Conservation (phyloP, 1,140 invertebrate species). For the Drosophila kohkoa region DNA sequence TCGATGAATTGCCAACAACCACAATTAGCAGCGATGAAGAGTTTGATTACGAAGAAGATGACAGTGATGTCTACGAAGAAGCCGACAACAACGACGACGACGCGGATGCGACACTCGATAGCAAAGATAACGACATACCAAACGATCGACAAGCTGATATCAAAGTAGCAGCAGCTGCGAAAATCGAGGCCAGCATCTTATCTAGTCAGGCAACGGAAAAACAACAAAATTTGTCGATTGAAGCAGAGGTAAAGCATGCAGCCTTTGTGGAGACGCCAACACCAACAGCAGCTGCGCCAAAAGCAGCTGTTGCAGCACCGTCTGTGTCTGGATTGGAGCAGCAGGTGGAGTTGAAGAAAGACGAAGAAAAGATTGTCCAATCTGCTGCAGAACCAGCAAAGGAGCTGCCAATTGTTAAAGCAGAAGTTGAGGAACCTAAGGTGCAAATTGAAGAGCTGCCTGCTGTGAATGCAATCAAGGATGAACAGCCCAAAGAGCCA, state of each 20-base stretch:
- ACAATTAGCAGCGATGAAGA: conserved; percentile 22
- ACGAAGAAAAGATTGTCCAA: not conserved
- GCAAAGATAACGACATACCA: conserved; percentile 38
- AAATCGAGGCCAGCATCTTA: conserved; percentile 5
- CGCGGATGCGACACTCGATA: conserved; percentile 40
- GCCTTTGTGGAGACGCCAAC: not conserved
- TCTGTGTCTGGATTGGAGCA: not conserved
- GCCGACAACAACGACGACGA: conserved; percentile 40
- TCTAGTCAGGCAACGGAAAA: conserved; percentile 3
- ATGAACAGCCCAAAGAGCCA: not conserved
- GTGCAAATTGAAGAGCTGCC: not conserved
- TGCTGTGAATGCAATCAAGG: not conserved
- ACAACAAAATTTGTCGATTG: not conserved
- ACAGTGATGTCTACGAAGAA: conserved; percentile 33
- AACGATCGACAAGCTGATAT: conserved; percentile 24
- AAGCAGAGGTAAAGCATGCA: not conserved
- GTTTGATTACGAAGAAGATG: conserved; percentile 47
- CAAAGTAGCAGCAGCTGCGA: not conserved
- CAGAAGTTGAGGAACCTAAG: no score
- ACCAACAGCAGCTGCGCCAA: not conserved
- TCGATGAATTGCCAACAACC: conserved; percentile 4
- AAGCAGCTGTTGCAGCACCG: not conserved
- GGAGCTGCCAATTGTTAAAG: no score
- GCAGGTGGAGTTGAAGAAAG: not conserved
- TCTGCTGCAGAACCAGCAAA: not conserved